Base-by-base conservation (phyloP, 2,888 invertebrate species). In the Blera fallax region DNA sequence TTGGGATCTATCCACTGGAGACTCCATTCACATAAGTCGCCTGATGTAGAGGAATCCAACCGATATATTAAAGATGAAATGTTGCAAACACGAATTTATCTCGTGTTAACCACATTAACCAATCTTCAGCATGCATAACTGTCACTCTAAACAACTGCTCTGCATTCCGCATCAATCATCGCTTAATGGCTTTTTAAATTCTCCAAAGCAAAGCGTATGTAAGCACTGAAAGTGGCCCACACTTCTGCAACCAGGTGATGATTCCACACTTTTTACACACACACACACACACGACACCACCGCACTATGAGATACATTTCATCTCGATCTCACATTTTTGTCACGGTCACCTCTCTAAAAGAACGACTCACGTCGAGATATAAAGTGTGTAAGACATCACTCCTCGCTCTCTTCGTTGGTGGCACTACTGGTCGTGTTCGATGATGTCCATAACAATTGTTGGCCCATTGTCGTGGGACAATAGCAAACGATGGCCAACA, bases 371-470 rank as follows among this genome's bases (percentile, higher is more conserved):
- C 43, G 27, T 67, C 40, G 34, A 50, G 60, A 48, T 37, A 69
- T 56, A 34, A 50, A 79, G 79, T 81, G 76, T 77, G 85, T 81
- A 70, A 64, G 37, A 11, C 69, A 74, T 77, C 84, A 69, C 83
- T 77, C 16, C n/a, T 34, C 24, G 21, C n/a, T 4, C 56, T 64
- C 80, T 48, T 81, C 81, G 85, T 76, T 81, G 81, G 81, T 85
- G 85, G 85, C 60, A 72, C 76, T 67, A 48, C 40, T 60, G 60
- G 48, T 58, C 50, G 21, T 73, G 50, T 72, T 73, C 69, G 64
- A 69, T 72, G 70, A 73, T 74, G 69, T 79, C 62, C 70, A 78
- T 76, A 80, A 76, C 76, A 76, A 85, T 84, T 77, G 81, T 81
- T 72, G 54, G 60, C 18, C 77, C 48, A 81, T 85, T 81, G 85